phyloP scores from a whole-genome alignment of 2,797 vertebrate genomes.

The Sebastolobus alascanus region DNA sequence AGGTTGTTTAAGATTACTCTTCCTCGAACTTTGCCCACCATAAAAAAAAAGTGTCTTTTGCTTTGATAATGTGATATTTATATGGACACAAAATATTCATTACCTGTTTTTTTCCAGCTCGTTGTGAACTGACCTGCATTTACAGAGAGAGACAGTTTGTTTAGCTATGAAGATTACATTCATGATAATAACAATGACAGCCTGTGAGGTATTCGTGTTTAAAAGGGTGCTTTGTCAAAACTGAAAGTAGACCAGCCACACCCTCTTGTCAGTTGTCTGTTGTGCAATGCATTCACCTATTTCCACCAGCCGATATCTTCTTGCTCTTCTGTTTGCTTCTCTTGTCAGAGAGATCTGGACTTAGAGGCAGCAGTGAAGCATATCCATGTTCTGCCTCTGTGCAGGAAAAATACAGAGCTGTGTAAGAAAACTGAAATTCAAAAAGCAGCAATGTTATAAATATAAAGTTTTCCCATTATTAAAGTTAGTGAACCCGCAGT shows the following conservation, averaged over 20 bases:
- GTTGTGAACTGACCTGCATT: slow-evolving; percentile 93
- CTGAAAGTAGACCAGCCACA: slow-evolving; percentile 44
- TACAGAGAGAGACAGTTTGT: slow-evolving; percentile 21
- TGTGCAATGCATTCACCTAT: slow-evolving; percentile 82
- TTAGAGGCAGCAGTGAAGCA: slow-evolving; percentile 88
- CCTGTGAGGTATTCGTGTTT: neutral
- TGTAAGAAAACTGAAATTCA: neutral
- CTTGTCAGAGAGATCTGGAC: slow-evolving; percentile 76
- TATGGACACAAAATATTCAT: slow-evolving; percentile 5
- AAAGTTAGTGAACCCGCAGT: rapidly evolving
- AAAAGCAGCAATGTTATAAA: neutral
- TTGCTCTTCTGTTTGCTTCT: slow-evolving; percentile 85
- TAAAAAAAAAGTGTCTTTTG: neutral
- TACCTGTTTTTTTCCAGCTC: slow-evolving; percentile 97
- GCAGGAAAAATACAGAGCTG: slow-evolving; percentile 23
- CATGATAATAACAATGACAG: neutral
- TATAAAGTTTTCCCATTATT: neutral
- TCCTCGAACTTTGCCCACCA: neutral
- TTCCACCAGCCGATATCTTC: slow-evolving; percentile 81
- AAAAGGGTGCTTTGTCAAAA: slow-evolving; percentile 23
- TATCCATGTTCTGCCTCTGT: slow-evolving; percentile 96
- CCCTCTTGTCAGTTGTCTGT: slow-evolving; percentile 52
- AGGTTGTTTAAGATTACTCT: neutral
- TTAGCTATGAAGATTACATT: neutral
- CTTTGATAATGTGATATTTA: neutral